Evolutionary conservation across 2,113 vertebrate genomes (phyloP), one percentile per base, ranked within the genome.

Genomic region (Melanotaenia duboulayi): DNA sequence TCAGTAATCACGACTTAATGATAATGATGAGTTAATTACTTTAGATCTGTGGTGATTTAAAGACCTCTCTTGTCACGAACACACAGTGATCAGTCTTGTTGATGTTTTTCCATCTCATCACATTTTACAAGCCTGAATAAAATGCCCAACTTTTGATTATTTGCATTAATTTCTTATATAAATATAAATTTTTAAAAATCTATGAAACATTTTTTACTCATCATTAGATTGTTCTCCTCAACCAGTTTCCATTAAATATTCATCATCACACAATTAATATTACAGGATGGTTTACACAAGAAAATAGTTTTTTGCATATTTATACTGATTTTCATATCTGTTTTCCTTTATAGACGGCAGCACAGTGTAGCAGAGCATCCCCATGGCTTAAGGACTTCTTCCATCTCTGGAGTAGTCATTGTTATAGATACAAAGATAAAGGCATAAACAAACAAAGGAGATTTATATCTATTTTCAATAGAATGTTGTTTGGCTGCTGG

Each of bases 11-110:
- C 49, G 32, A 73, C 82, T 69, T 86, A 89, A 89, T 89, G 87
- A 91, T 76, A 67, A 75, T 32, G 24, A 87, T 85, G 64, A 86
- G 65, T 81, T 91, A 86, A 89, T 91, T 87, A 78, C 71, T 84
- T 59, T 64, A 71, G 60, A 87, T 84, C 65, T 78, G 52, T 20
- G 22, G 16, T 71, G 79, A 90, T 89, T 88, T 75, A 86, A 82
- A 83, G 70, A 72, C 83, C 77, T 52, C 70, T 82, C 66, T 57
- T 62, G 44, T 74, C 68, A 58, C 67, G 22, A 73, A 64, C 22
- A 28, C 24, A 42, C 52, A 35, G 64, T 68, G 51, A 88, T 85
- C 82, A 65, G 60, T 86, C 58, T 70, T 19, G 13, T 10, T 49
- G 40, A 24, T 70, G n/a, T 35, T 66, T 74, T 51, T 35, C 61